Evolutionary conservation across 2,888 invertebrate species (phyloP).

Genomic region (Elaeidobius kamerunicus): DNA sequence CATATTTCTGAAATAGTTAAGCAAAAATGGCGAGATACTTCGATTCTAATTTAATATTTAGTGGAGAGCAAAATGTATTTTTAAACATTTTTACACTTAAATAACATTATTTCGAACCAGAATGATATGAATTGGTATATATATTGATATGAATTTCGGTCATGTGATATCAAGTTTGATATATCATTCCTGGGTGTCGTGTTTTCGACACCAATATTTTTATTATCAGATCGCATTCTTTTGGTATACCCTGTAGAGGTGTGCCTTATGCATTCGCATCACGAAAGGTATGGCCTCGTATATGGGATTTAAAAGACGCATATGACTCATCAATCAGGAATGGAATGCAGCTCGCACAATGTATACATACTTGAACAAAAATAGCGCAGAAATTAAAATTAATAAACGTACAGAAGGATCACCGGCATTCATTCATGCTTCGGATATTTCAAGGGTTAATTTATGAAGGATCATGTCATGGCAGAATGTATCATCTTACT

Average conservation of each 20-base stretch:
- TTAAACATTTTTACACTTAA: no score
- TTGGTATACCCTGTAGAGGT: slow-evolving; percentile 1
- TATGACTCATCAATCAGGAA: slow-evolving; percentile 7
- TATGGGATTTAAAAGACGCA: neutral
- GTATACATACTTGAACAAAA: neutral
- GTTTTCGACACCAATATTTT: no score
- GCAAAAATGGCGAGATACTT: no score
- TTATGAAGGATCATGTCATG: neutral
- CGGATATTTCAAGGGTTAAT: neutral
- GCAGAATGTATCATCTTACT: no score
- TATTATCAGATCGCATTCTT: neutral
- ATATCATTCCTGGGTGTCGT: no score
- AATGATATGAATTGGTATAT: no score
- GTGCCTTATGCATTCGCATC: neutral
- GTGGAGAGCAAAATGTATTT: no score
- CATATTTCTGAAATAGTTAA: no score
- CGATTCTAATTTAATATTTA: no score
- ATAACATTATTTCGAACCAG: no score
- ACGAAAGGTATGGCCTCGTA: neutral
- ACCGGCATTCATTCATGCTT: neutral
- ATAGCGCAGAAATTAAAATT: slow-evolving; percentile 6
- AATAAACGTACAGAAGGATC: neutral
- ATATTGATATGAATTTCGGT: no score
- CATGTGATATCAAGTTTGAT: no score
- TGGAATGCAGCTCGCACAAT: slow-evolving; percentile 5